Evolutionary conservation across 2,888 invertebrate genomes (phyloP).

Genomic region (Cephonodes hylas): DNA sequence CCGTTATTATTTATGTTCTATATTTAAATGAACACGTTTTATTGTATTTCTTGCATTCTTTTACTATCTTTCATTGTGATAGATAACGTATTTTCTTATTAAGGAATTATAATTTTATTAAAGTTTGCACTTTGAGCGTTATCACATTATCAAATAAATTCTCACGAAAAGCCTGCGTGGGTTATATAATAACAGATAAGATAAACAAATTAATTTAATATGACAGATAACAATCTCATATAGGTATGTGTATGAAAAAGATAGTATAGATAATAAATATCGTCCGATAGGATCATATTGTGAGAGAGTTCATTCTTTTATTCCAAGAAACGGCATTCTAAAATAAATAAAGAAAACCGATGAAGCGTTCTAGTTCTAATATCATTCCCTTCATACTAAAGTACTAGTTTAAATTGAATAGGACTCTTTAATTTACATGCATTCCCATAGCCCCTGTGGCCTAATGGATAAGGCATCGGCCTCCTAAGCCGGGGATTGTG

Average conservation of each 20-base stretch:
- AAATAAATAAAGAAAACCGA: too few species aligned
- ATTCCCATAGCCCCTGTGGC: constrained; percentile 83
- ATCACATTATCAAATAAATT: background rate
- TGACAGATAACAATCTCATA: background rate
- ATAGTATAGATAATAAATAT: too few species aligned
- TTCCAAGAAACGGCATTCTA: too few species aligned
- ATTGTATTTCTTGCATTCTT: background rate
- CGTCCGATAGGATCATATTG: too few species aligned
- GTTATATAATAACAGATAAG: constrained; percentile 4
- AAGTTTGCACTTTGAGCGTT: background rate
- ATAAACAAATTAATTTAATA: background rate
- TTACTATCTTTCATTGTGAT: too few species aligned
- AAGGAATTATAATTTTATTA: background rate
- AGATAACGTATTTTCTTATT: background rate
- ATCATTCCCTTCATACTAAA: too few species aligned
- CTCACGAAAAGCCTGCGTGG: background rate
- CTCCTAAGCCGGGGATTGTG: constrained; percentile 90
- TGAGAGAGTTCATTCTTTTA: too few species aligned
- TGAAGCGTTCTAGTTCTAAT: too few species aligned
- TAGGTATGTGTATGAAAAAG: too few species aligned
- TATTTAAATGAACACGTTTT: background rate
- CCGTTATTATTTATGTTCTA: constrained; percentile 3
- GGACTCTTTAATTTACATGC: background rate
- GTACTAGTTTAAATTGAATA: too few species aligned
- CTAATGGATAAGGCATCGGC: constrained; percentile 90